Conservation (phyloP, 2,113 vertebrate genomes). For the Chroicocephalus ridibundus region DNA sequence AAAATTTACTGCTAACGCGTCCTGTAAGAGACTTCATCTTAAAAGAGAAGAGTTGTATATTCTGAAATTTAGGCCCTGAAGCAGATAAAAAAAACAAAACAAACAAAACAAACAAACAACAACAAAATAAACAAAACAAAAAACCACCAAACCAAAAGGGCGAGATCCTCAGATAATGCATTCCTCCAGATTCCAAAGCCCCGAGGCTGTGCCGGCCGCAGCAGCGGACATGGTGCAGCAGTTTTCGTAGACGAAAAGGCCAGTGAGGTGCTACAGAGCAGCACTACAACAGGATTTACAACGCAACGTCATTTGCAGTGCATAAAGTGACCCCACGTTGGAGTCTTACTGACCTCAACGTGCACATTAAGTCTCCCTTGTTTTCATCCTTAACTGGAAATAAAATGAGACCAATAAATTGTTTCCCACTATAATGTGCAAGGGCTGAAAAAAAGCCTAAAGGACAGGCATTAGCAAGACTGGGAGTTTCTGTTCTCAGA, state of each 20-base stretch:
- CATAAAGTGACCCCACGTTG: neutral
- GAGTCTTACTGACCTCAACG: neutral
- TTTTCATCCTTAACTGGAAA: neutral
- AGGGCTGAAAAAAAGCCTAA: neutral
- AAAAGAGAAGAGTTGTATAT: neutral
- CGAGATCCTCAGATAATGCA: neutral
- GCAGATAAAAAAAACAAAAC: neutral
- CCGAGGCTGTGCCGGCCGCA: neutral
- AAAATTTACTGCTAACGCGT: neutral
- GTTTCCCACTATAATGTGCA: neutral
- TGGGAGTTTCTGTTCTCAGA: neutral
- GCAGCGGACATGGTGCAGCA: neutral
- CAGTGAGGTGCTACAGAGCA: neutral
- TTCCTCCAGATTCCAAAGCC: neutral
- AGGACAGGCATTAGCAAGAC: neutral
- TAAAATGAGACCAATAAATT: neutral
- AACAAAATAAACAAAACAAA: neutral
- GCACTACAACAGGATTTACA: neutral
- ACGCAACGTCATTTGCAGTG: accelerated
- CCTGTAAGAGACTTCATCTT: neutral
- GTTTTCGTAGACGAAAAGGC: neutral
- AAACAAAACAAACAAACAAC: neutral
- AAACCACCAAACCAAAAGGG: neutral
- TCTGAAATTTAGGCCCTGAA: neutral
- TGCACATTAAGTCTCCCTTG: neutral